Evolutionary conservation across 2,888 invertebrate genomes (phyloP).

Genomic region (Oxycera nigricornis): DNA sequence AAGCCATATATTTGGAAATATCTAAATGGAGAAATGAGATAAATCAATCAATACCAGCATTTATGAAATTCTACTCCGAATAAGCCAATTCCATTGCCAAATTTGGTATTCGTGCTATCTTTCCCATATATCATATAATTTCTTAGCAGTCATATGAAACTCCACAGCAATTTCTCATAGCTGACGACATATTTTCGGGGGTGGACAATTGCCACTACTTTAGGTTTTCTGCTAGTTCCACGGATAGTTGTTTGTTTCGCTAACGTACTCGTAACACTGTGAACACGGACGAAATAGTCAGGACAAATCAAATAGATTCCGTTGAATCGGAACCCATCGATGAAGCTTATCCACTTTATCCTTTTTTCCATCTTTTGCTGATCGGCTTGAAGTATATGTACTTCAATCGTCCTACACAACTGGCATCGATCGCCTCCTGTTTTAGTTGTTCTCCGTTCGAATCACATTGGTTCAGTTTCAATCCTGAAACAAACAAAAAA

Average conservation of each 20-base stretch:
- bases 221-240: neutral
- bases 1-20: too few relatives aligned
- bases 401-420: neutral
- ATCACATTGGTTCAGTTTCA: neutral
- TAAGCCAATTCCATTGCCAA: neutral
- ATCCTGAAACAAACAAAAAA: neutral
- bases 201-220: neutral
- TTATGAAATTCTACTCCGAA: neutral
- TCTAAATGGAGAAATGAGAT: too few relatives aligned
- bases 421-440: neutral
- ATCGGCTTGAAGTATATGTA: neutral
- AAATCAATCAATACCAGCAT: too few relatives aligned
- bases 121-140: neutral
- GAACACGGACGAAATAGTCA: neutral
- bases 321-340: neutral
- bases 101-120: neutral
- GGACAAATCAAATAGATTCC: neutral
- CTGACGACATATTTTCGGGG: neutral
- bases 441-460: neutral
- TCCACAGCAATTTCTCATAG: neutral
- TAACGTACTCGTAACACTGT: neutral
- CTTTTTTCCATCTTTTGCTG: slow-evolving; percentile 11
- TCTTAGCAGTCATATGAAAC: neutral
- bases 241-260: neutral
- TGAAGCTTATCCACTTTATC: slow-evolving; percentile 20